Evolutionary conservation across 2,113 vertebrate species (phyloP).

Genomic region (Chamaea fasciata): DNA sequence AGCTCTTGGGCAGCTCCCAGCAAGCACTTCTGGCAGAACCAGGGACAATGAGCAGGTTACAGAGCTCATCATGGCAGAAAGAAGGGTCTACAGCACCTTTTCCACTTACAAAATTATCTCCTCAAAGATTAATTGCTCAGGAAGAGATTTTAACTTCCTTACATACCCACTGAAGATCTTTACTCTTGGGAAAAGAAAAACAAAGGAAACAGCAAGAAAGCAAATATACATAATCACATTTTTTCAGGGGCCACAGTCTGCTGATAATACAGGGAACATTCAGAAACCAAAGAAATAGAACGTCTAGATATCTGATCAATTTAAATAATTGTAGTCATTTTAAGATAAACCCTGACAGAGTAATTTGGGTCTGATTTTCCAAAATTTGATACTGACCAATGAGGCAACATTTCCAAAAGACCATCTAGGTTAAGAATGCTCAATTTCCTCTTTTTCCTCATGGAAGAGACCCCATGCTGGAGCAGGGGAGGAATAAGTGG

Average conservation of each 20-base stretch:
- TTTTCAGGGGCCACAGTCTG: neutral
- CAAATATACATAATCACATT: neutral
- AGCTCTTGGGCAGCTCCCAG: neutral
- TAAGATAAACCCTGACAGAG: neutral
- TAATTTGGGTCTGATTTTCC: neutral
- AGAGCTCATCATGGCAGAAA: neutral
- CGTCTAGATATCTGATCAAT: neutral
- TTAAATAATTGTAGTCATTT: neutral
- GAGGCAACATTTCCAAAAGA: neutral
- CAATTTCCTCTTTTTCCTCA: neutral
- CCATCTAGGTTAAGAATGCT: neutral
- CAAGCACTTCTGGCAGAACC: rapidly evolving
- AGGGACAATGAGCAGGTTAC: neutral
- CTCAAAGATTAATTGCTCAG: neutral
- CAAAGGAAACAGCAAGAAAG: neutral
- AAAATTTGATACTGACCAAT: neutral
- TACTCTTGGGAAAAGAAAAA: neutral
- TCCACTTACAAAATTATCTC: neutral
- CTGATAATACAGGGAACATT: neutral
- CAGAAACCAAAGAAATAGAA: neutral
- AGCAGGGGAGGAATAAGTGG: neutral
- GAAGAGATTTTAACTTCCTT: neutral
- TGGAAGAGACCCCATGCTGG: rapidly evolving
- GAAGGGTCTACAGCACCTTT: neutral
- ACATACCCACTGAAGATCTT: neutral